These are phyloP conservation scores for Aplidium turbinatum DNA, from an alignment of 23 tunicate species.

Conservation along the genomic window DNA sequence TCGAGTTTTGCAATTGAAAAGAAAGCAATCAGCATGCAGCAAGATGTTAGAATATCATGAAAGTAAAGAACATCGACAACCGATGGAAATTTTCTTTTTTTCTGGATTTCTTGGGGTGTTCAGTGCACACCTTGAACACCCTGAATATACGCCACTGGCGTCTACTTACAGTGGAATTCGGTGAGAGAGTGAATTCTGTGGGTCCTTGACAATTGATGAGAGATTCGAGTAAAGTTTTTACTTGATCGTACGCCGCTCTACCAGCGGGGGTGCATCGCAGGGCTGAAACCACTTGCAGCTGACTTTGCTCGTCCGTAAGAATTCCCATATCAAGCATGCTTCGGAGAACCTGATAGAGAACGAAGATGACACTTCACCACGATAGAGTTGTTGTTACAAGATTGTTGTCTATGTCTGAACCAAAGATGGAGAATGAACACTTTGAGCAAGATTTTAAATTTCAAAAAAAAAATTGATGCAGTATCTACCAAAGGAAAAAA, in stretches of 20 bases:
- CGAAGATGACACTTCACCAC: no score
- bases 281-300: conserved; percentile 64
- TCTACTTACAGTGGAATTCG: conserved; percentile 72
- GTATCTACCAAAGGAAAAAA: neutral
- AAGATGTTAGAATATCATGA: no score
- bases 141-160: no score
- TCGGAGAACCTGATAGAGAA: conserved; percentile 35
- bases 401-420: no score
- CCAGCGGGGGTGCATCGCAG: conserved; percentile 63
- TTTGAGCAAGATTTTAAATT: neutral
- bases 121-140: no score
- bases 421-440: neutral
- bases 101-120: no score
- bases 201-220: conserved; percentile 54
- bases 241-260: conserved; percentile 33
- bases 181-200: conserved; percentile 46
- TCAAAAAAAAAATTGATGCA: neutral
- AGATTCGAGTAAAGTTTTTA: conserved; percentile 7
- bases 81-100: no score
- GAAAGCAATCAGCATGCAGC: no score
- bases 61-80: no score
- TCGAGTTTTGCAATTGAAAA: no score
- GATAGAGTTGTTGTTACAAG: no score
- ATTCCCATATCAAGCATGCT: conserved; percentile 42
- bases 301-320: conserved; percentile 37